Evolutionary conservation across 2,797 vertebrate genomes (phyloP), one percentile per base, ranked within the genome.

Genomic region (Forpus xanthops): DNA sequence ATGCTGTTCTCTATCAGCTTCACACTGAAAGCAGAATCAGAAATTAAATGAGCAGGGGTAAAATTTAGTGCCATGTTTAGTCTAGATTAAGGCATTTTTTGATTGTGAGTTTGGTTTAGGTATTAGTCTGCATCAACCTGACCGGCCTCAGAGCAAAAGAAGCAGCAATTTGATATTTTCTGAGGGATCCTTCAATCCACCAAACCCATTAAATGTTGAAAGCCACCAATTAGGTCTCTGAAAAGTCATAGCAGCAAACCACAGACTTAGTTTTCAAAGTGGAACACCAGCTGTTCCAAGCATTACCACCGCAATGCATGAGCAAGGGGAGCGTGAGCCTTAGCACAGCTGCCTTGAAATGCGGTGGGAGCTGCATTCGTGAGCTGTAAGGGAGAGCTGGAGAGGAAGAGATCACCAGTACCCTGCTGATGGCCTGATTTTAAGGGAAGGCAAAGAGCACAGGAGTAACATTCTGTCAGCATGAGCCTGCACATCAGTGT

Each of bases 151-250:
- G 76, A 85, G 87, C 74, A 87, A 89, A 56, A 95, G 91, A 84
- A 84, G 31, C 42, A 97, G 82, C 75, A 76, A 85, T 95, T 65
- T 93, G 75, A 92, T 97, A 90, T 93, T 90, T 96, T 96, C 90
- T 88, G 81, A 94, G 79, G 72, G 94, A 82, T 94, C 75, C 70
- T 94, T 95, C 72, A 31, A 77, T 90, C 78, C 90, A 53, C 73
- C 88, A 93, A 96, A 62, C 31, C 65, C 83, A 56, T 90, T 39
- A 95, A 77, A 71, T 71, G 85, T 82, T 87, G 73, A 60, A 91
- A 92, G 62, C 85, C 76, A 76, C 45, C 79, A 78, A 2, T 49
- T 81, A 91, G 47, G 45, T 81, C 71, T 78, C 62, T 75, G 31
- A 70, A 82, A 86, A 66, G 71, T 56, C 70, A 31, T 21, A 81